Evolutionary conservation across 2,888 invertebrate species (phyloP), one percentile per base, ranked within the genome.

Genomic region (Dryomyza anilis): DNA sequence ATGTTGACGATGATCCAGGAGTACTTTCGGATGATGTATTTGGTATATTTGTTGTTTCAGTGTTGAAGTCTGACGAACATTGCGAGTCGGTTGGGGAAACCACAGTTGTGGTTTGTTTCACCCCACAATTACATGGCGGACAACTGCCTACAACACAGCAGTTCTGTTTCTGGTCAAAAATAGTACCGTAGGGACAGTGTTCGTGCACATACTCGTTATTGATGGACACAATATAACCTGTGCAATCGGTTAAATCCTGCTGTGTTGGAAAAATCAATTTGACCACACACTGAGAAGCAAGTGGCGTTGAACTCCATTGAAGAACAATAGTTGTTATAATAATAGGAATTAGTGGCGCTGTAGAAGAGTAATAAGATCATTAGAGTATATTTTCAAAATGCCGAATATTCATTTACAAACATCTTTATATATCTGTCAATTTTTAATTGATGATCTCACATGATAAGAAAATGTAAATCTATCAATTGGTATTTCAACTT

Each of bases 181-280:
- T 71, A 14, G 60, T 45, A n/a, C 70, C 70, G 1, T 50, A n/a
- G 2, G 63, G 64, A 64, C 72, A 72, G 52, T 68, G 69, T 33
- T 65, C 63, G 19, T 67, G 69, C n/a, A 72, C 5, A 8, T 61
- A 68, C 29, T 57, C 3, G n/a, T 61, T 65, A 23, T 25, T 46
- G 19, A 57, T 66, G 12, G 66, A 67, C 16, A 67, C 39, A 50
- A 63, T 68, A 63, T 66, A 72, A 43, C 70, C 70, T 46, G 60
- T 64, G 33, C 71, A 71, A 45, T 72, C 69, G 5, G 71, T 67
- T 3, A 66, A 66, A 69, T 72, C 71, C 16, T 48, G 66, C n/a
- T 63, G 43, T n/a, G 66, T 59, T 21, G 25, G n/a, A 43, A 46
- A 27, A 2, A 46, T 46, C 12, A 46, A 29, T 19, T 29, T 39